phyloP scores from a whole-genome alignment of 64 coral and sea anemone genomes.

The Montipora cactus region DNA sequence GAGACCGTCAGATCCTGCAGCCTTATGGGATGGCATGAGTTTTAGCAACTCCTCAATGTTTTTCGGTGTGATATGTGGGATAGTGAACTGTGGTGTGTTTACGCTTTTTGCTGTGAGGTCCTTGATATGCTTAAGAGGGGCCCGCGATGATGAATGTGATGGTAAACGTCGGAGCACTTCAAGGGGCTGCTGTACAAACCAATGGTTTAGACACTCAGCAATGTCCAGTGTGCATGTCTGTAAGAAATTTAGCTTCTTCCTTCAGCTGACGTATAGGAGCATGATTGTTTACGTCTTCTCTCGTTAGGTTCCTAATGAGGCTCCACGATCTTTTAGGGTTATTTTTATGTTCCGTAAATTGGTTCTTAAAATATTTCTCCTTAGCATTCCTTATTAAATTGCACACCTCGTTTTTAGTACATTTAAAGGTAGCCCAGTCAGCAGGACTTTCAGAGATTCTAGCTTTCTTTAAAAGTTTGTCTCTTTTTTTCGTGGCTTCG shows the following conservation, averaged over 20 bases:
- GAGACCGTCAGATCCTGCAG: not conserved
- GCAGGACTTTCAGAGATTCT: too few species aligned
- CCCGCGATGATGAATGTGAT: too few species aligned
- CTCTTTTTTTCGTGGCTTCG: not conserved
- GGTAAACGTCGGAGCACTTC: too few species aligned
- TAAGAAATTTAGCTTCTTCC: not conserved
- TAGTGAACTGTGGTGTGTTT: too few species aligned
- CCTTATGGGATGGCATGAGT: not conserved
- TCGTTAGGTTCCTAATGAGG: slow-evolving; percentile 9
- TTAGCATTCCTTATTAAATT: slow-evolving; percentile 34
- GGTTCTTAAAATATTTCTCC: slow-evolving; percentile 19
- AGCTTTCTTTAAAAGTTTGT: not conserved
- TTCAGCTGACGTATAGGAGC: not conserved
- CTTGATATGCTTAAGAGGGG: too few species aligned
- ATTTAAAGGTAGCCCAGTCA: not conserved
- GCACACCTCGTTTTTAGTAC: slow-evolving; percentile 13
- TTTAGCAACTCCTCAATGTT: not conserved
- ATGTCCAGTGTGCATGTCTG: not conserved
- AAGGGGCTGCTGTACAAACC: too few species aligned
- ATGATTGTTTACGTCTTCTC: slow-evolving; percentile 9
- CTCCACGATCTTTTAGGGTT: slow-evolving; percentile 37
- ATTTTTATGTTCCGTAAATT: slow-evolving; percentile 37
- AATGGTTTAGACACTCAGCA: not conserved
- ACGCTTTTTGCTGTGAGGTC: too few species aligned
- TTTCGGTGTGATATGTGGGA: too few species aligned